These are phyloP conservation scores for Lycaena phlaeas DNA, from an alignment of 2,888 invertebrate genomes.

Conservation along the genomic window DNA sequence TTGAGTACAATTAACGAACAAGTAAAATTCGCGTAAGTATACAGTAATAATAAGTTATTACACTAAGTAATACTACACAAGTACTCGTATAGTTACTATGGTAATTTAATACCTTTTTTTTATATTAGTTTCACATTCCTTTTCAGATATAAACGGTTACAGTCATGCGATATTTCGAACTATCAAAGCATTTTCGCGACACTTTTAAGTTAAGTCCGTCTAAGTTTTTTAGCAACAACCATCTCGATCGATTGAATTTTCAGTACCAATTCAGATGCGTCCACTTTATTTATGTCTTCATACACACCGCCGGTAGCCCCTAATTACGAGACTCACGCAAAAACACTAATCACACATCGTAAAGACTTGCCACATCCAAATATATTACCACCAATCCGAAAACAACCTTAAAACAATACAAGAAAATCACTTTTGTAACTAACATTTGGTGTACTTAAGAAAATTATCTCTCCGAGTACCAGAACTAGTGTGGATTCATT, in stretches of 20 bases:
- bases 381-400: not conserved
- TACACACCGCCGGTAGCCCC: slow-evolving; percentile 68
- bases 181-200: no score
- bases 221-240: not conserved
- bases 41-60: no score
- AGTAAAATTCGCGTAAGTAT: no score
- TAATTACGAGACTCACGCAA: slow-evolving; percentile 64
- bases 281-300: slow-evolving; percentile 71
- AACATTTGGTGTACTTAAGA: not conserved
- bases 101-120: no score
- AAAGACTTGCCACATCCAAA: slow-evolving; percentile 22
- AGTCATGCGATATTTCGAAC: no score
- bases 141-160: no score
- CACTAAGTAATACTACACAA: no score
- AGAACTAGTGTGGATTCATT: slow-evolving; percentile 10
- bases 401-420: not conserved
- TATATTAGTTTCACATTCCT: no score
- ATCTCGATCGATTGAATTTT: slow-evolving; percentile 50
- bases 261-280: slow-evolving; percentile 50
- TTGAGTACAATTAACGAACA: no score
- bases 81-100: no score
- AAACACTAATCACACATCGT: slow-evolving; percentile 68
- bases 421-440: not conserved
- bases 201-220: not conserved
- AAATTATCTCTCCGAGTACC: slow-evolving; percentile 9